Conservation (phyloP, 2,113 vertebrate species). For the Etheostoma spectabile region DNA sequence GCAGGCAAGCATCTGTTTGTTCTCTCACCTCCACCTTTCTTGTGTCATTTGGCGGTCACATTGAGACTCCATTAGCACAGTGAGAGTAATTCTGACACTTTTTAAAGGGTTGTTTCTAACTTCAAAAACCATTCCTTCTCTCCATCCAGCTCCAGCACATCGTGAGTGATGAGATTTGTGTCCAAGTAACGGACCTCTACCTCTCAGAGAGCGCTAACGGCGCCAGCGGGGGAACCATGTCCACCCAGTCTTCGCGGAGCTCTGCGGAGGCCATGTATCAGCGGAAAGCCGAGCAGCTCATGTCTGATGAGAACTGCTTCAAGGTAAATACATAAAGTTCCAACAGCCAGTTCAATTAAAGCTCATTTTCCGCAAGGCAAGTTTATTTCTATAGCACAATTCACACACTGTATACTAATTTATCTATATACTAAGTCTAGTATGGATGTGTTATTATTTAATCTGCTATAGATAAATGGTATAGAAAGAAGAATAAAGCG, state of each 20-base stretch:
- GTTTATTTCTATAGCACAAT: no score
- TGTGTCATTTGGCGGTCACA: not conserved
- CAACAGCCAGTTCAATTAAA: not conserved
- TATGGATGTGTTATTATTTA: no score
- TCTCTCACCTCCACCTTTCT: not conserved
- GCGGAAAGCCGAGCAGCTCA: slow-evolving; percentile 94
- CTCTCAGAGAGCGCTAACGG: slow-evolving; percentile 88
- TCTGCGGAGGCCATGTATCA: slow-evolving; percentile 89
- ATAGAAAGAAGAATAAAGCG: no score
- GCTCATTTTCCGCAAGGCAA: slow-evolving; percentile 18
- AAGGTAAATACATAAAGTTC: slow-evolving; percentile 84
- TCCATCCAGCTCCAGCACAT: slow-evolving; percentile 94
- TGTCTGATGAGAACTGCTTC: slow-evolving; percentile 98
- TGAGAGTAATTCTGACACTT: not conserved
- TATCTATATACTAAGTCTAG: no score
- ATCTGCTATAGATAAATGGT: no score
- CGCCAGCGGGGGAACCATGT: slow-evolving; percentile 88
- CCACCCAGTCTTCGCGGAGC: slow-evolving; percentile 86
- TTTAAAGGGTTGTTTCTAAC: not conserved
- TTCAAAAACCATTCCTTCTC: not conserved
- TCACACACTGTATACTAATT: no score
- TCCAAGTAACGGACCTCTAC: slow-evolving; percentile 97
- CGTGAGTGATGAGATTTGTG: slow-evolving; percentile 96
- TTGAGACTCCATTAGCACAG: not conserved
- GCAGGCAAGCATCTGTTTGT: slow-evolving; percentile 85